Evolutionary conservation across 1,140 invertebrate genomes (phyloP).

Genomic region (Ctenoplectra terminalis): DNA sequence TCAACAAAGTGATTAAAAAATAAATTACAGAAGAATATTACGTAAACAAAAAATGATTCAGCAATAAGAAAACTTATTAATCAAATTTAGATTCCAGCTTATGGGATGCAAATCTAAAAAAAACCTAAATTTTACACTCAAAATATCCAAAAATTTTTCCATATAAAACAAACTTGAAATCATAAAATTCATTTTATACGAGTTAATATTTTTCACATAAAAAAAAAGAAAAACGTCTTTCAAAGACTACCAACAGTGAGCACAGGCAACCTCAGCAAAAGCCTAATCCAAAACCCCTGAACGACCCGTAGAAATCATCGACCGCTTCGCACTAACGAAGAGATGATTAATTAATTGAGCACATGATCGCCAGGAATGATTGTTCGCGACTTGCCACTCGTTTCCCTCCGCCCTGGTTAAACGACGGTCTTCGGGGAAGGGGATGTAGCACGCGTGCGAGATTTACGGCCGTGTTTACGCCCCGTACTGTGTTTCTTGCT

Average conservation of each 20-base stretch:
- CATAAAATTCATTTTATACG: too few relatives aligned
- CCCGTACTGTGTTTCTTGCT: slow-evolving; percentile 79
- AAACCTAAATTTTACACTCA: too few relatives aligned
- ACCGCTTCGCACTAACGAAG: not conserved
- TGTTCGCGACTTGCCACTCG: slow-evolving; percentile 43
- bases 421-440: slow-evolving; percentile 25
- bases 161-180: too few relatives aligned
- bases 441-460: slow-evolving; percentile 30
- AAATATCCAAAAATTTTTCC: not conserved
- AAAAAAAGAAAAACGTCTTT: not conserved
- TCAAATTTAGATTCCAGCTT: too few relatives aligned
- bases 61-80: too few relatives aligned
- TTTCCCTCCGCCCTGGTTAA: slow-evolving; percentile 13
- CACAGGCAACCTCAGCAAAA: too few relatives aligned
- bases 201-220: too few relatives aligned
- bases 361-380: not conserved
- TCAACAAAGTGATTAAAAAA: too few relatives aligned
- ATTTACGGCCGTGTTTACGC: slow-evolving; percentile 68
- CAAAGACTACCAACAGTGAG: too few relatives aligned
- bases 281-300: not conserved
- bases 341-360: slow-evolving; percentile 1
- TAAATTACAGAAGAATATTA: too few relatives aligned
- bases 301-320: not conserved
- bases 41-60: too few relatives aligned
- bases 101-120: too few relatives aligned